phyloP scores from a whole-genome alignment of 2,113 vertebrate species.

The Cariama cristata region DNA sequence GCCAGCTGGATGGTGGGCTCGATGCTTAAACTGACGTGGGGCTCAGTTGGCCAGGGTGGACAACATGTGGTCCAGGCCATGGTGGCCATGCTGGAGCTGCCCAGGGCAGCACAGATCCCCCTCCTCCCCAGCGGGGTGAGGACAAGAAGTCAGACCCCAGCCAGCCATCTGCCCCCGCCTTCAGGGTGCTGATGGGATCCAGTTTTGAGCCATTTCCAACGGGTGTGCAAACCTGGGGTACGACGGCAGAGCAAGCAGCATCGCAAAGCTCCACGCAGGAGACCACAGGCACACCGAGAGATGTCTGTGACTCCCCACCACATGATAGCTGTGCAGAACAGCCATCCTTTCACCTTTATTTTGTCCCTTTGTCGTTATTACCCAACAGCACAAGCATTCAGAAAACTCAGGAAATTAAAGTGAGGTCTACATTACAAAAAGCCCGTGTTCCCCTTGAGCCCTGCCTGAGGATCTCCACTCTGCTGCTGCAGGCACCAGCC shows the following conservation, averaged over 20 bases:
- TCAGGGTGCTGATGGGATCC: fast-evolving
- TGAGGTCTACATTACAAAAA: not conserved
- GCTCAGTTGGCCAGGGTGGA: not conserved
- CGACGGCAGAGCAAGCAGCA: not conserved
- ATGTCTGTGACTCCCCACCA: not conserved
- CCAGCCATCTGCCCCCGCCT: fast-evolving
- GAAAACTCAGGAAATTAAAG: not conserved
- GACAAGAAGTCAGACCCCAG: not conserved
- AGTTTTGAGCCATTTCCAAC: not conserved
- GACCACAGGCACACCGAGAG: not conserved
- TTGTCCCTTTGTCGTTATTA: not conserved
- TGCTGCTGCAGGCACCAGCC: not conserved
- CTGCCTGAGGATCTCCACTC: not conserved
- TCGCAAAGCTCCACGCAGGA: not conserved
- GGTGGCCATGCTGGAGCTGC: not conserved
- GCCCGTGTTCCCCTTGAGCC: fast-evolving
- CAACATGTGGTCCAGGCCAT: not conserved
- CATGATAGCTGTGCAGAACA: not conserved
- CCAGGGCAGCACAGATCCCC: not conserved
- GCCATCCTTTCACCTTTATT: not conserved
- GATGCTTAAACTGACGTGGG: fast-evolving
- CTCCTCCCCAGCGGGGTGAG: not conserved
- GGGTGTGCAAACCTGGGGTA: not conserved
- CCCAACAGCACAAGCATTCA: not conserved
- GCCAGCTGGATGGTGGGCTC: not conserved